Evolutionary conservation across 1,140 invertebrate species (phyloP).

Genomic region (Tribolium madens): DNA sequence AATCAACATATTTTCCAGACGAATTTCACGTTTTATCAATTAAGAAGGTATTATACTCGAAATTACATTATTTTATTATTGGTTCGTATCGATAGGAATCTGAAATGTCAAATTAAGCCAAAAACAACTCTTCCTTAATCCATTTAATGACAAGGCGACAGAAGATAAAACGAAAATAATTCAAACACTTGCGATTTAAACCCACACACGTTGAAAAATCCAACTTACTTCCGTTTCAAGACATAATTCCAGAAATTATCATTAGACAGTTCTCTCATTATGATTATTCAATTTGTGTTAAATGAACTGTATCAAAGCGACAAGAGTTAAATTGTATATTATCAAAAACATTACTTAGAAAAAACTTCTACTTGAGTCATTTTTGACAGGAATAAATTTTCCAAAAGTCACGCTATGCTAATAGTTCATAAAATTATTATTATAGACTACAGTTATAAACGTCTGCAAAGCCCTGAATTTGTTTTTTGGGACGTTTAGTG

Average conservation of each 20-base stretch:
- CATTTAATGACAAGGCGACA: not conserved
- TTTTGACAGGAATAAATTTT: not conserved
- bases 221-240: not conserved
- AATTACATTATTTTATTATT: not conserved
- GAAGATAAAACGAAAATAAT: not conserved
- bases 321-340: not conserved
- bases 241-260: not conserved
- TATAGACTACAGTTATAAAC: not conserved
- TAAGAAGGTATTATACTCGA: not conserved
- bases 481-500: not conserved
- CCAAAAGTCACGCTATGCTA: not conserved
- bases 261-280: not conserved
- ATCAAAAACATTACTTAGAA: not conserved
- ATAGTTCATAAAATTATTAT: not conserved
- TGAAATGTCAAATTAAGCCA: not conserved
- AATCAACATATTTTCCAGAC: not conserved
- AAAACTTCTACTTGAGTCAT: not conserved
- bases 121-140: not conserved
- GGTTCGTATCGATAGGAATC: not conserved
- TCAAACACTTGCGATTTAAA: not conserved
- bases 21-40: not conserved
- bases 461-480: not conserved
- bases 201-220: not conserved
- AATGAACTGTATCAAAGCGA: not conserved
- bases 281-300: not conserved